Evolutionary conservation across 64 coral and sea anemone genomes (phyloP), one percentile per base, ranked within the genome.

Genomic region (Dendrophyllia cribrosa): DNA sequence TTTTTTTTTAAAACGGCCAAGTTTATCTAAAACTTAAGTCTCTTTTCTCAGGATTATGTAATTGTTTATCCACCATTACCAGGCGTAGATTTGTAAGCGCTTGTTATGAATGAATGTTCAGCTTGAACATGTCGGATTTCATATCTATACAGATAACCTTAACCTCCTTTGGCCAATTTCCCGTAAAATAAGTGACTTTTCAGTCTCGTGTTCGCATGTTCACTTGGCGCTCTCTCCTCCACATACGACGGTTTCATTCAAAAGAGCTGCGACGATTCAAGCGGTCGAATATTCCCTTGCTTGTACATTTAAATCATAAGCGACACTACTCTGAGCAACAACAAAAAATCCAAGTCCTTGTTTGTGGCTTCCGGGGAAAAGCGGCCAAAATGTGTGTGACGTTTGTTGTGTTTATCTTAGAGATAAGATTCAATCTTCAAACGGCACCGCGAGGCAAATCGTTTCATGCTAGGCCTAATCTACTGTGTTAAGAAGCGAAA

Each of bases 391-490:
- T 45, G 43, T 45, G 10, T 72, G 44, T 50, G 16, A 84, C 17
- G 45, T 24, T 82, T 82, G 58, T 64, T 65, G 16, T 84, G 80
- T 84, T 84, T 84, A 67, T 84, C 45, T 80, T 67, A 4, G 45
- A 67, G 80, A 84, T 84, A 67, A 67, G 80, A 50, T 51, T 84
- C 19, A 50, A 68, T 84, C 80, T 84, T 84, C 80, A 84, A 84
- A 84, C 34, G 9, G n/a, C 60, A 84, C 80, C 80, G 80, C 45
- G 22, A 14, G 7, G 43, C 59, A 65, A 44, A 47, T 16, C 46
- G n/a, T 13, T 9, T 84, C 80, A 84, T 50, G 45, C 80, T 14
- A n/a, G 15, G 45, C 61, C 47, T 84, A 62, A 50, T 84, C 26
- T 7, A 67, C 44, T 84, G 20, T 9, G 61, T 19, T 44, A 65